Evolutionary conservation across 2,888 invertebrate genomes (phyloP), one percentile per base, ranked within the genome.

Genomic region (Graphium colonna): DNA sequence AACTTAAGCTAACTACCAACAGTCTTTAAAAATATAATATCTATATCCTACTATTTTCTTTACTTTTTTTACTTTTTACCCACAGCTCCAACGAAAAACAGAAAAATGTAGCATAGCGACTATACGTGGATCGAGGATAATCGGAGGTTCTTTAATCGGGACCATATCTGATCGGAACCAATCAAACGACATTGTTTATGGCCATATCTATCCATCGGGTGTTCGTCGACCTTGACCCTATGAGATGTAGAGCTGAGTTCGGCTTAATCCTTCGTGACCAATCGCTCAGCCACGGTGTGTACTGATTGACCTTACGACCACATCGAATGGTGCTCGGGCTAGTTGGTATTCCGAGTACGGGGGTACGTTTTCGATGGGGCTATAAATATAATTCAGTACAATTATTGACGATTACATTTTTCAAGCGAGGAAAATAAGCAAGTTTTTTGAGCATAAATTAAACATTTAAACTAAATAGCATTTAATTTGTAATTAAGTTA

Each of bases 141-240:
- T 21, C 21, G 13, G 9, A 68, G 63, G 64, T 63, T 58, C 63
- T 62, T 81, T 79, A 80, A 83, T 80, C 76, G 79, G 74, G 66
- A 74, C 73, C 74, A 70, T 74, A 65, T 69, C 76, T 84, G 81
- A 84, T 86, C 85, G 84, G 86, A 84, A 83, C 84, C 80, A 82
- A 87, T 88, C 79, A 82, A 79, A 84, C 79, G 73, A 76, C 74
- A 69, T 83, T 75, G 79, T 88, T 86, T 86, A 88, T 77, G 73
- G 70, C 65, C 73, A 61, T 71, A 70, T n/a, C n/a, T 72, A 73
- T 67, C 64, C 69, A 67, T 71, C 57, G 67, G 52, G 60, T 62
- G 62, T 64, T 47, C 56, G 49, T 48, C 60, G 76, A 70, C 79
- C 80, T 78, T 82, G 78, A 80, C 78, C 78, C 70, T 68, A 60